A percentile compares a stretch with the other conserved stretches of the same genome.
These are phyloP conservation scores for Congeria kusceri DNA, from an alignment of 2,888 invertebrate species.

Conservation along the genomic window DNA sequence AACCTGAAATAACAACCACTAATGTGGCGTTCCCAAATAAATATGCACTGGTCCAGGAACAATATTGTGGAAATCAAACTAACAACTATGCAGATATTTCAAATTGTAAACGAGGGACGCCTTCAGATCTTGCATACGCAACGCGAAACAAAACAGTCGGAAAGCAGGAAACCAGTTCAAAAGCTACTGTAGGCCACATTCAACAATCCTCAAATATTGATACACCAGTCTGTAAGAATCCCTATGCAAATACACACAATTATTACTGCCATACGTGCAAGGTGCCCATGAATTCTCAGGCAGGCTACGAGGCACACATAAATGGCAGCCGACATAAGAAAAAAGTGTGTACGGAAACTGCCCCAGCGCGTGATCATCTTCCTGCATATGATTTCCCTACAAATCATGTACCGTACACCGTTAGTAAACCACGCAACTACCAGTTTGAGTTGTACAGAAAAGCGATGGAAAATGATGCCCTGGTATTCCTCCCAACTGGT, in stretches of 20 bases:
- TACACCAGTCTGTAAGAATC: constrained; percentile 21
- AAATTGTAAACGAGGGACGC: constrained; percentile 23
- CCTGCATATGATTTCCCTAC: constrained; percentile 10
- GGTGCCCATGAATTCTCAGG: constrained; percentile 70
- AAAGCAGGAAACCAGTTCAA: constrained; percentile 7
- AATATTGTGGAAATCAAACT: not conserved
- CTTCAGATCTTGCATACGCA: constrained; percentile 57
- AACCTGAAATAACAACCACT: no score
- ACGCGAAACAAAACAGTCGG: constrained; percentile 43
- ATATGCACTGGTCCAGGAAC: not conserved
- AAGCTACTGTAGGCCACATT: not conserved
- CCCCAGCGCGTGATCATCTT: constrained; percentile 59
- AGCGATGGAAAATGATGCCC: constrained; percentile 72
- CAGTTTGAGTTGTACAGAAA: constrained; percentile 78
- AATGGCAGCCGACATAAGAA: constrained; percentile 68
- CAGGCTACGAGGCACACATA: constrained; percentile 69
- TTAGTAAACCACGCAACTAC: constrained; percentile 71
- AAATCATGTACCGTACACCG: constrained; percentile 47
- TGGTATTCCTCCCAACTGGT: constrained; percentile 82
- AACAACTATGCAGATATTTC: not conserved
- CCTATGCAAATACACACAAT: constrained; percentile 39
- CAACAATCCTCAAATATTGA: not conserved
- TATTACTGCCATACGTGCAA: constrained; percentile 71
- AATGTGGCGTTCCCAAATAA: no score
- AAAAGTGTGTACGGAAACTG: constrained; percentile 64